Evolutionary conservation across 2,888 invertebrate genomes (phyloP), one percentile per base, ranked within the genome.

Genomic region (Clepsis dumicolana): DNA sequence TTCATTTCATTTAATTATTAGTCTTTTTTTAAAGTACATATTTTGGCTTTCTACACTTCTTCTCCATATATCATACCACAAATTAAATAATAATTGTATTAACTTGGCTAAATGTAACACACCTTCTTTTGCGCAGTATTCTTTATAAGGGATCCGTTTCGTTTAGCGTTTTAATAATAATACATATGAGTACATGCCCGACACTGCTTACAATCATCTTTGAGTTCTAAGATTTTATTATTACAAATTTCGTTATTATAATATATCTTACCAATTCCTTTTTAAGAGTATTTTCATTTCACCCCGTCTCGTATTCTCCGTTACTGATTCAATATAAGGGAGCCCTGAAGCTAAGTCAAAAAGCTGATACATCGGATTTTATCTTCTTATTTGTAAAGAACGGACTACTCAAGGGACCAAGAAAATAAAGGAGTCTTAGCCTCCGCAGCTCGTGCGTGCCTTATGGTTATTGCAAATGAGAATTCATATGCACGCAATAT

Each of bases 291-390:
- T 21, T 48, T 52, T 14, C 25, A 52, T n/a, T 52, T 14, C 25
- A 52, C 10, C 12, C 25, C 52, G 25, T 52, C 52, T 50, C 12
- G 14, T 14, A 2, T 25, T 52, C 25, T 5, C 25, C 24, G 12
- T 24, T 52, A 25, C 52, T 52, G 54, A 54, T 54, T 54, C 54
- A 27, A 21, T 12, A 29, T 48, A 50, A 48, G 21, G 12, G 5
- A n/a, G 24, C 35, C 32, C 50, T 50, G 3, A 35, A 38, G 52
- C 35, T 53, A 62, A 62, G 62, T 53, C 25, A 21, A 25, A 38
- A 62, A 62, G 25, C 50, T 62, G 38, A 24, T 62, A 38, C 52
- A 52, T 53, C 52, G 52, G 52, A 38, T 62, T 62, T 62, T n/a
- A n/a, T 61, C 50, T 52, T 38, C 38, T 62, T 35, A 38, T 38